A percentile compares a stretch with the other conserved stretches of the same genome.
phyloP scores from a whole-genome alignment of 2,888 invertebrate species.

The Drosophila silvestris region DNA sequence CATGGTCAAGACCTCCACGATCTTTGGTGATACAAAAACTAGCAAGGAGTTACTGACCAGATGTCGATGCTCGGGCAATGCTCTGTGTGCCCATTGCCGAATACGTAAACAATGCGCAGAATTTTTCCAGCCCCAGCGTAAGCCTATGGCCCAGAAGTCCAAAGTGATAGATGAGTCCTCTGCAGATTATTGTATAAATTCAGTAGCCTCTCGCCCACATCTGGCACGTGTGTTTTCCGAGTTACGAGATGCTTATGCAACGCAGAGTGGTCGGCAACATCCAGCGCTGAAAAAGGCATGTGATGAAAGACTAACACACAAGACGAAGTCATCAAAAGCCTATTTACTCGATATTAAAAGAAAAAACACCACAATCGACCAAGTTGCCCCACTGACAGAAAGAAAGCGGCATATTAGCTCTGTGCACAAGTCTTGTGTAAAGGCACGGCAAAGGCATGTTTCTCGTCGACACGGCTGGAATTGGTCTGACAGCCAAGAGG shows the following conservation, averaged over 20 bases:
- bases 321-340: background rate
- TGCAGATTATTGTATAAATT: background rate
- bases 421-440: conserved; percentile 87
- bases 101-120: conserved; percentile 73
- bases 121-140: conserved; percentile 35
- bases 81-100: conserved; percentile 77
- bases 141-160: background rate
- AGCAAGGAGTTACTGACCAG: background rate
- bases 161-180: conserved; percentile 11
- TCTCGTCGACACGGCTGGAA: conserved; percentile 89
- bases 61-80: conserved; percentile 72
- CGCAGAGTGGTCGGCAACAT: conserved; percentile 51
- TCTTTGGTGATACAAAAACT: conserved; percentile 18
- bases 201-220: conserved; percentile 62
- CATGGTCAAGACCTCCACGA: conserved; percentile 45
- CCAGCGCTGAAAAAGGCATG: conserved; percentile 56
- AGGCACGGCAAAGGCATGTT: conserved; percentile 84
- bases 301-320: conserved; percentile 16
- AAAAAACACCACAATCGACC: background rate
- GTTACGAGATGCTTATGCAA: conserved; percentile 72
- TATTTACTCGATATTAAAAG: no score
- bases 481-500: conserved; percentile 85
- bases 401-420: background rate
- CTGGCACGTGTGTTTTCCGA: conserved; percentile 80
- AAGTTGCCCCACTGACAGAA: background rate